Evolutionary conservation across 2,797 vertebrate genomes (phyloP).

Genomic region (Sebastes elongatus): DNA sequence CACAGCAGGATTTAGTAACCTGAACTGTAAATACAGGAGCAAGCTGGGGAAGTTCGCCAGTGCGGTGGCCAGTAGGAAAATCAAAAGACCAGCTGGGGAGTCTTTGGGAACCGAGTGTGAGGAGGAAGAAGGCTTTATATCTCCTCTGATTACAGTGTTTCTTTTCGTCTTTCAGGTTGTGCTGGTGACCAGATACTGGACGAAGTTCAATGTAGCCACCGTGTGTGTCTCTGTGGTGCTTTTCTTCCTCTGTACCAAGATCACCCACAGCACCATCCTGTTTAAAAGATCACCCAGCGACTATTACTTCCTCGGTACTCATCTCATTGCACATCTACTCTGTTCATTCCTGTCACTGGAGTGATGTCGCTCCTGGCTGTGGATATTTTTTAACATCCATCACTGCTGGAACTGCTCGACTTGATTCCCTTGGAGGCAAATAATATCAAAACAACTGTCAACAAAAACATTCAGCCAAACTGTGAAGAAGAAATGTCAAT

Average conservation of each 20-base stretch:
- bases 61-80: not conserved
- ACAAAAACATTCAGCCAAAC: not conserved
- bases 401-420: not conserved
- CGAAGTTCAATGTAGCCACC: constrained; percentile 71
- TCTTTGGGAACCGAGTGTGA: not conserved
- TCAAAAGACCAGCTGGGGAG: not conserved
- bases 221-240: constrained; percentile 78
- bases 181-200: constrained; percentile 88
- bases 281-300: constrained; percentile 75
- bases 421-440: not conserved
- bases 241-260: constrained; percentile 80
- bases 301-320: constrained; percentile 88
- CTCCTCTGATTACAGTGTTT: not conserved
- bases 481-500: not conserved
- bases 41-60: not conserved
- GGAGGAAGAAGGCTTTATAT: not conserved
- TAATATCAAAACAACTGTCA: not conserved
- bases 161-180: constrained; percentile 76
- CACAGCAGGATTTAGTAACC: not conserved
- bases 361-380: not conserved
- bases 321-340: not conserved
- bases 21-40: not conserved
- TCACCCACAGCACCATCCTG: constrained; percentile 80
- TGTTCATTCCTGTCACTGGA: not conserved
- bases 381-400: not conserved